Base-by-base conservation (phyloP, 2,888 invertebrate species). In the Priocnemis perturbator region DNA sequence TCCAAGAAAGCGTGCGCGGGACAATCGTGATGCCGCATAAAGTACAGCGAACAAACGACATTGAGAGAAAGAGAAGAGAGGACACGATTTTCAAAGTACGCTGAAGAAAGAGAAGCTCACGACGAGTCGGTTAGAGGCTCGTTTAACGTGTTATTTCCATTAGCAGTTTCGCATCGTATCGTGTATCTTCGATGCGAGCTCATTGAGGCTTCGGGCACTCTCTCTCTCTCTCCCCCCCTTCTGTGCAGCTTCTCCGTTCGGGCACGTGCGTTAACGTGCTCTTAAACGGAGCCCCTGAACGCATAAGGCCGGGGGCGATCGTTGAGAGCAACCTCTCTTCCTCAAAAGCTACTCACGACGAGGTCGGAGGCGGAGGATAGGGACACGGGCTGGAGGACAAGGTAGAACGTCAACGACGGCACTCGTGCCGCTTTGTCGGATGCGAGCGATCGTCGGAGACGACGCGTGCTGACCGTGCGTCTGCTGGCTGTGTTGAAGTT, bases 391-490 rank as follows among this genome's bases (percentile, higher is more conserved):
- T 37, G 37, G 57, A 37, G 57, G 30, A 57, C 37, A 14, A 21
- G 44, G 9, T 21, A 11, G 23, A 26, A 37, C 37, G 48, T 11
- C 37, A 55, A 3, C 21, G 30, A 37, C 26, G 64, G 7, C 37
- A 37, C 20, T 47, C 15, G 14, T 45, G 64, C 64, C 73, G 48
- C 65, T 56, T 62, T 63, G 67, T 60, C 52, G 14, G 65, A 62
- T 50, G 60, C 59, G 62, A 53, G 65, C 64, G 50, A 55, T 68
- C 59, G 59, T 69, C 61, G 44, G 59, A 48, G 61, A 56, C 62
- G 62, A 64, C 66, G 67, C 66, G 64, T 59, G 59, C 67, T 60
- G 67, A 71, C 59, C 57, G 60, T 62, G 48, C 69, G 60, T 70
- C 65, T 60, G 48, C 53, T 45, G n/a, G n/a, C 52, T 15, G 50